A percentile compares a stretch with the other conserved stretches of the same genome.
Evolutionary conservation across 2,113 vertebrate species (phyloP).

Genomic region (Dryoscopus gambensis): DNA sequence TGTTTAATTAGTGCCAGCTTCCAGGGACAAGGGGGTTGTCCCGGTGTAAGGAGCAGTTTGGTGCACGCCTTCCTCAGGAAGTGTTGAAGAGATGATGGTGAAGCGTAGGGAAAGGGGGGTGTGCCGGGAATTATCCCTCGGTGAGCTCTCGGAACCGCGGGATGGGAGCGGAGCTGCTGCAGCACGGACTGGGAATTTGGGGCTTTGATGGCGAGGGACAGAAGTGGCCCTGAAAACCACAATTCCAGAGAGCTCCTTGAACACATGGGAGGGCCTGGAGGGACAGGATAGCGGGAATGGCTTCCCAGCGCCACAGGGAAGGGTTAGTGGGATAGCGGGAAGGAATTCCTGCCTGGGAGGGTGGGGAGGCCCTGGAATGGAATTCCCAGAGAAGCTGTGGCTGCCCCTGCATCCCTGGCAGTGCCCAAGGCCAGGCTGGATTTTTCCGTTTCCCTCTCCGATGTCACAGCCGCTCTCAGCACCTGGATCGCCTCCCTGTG

Average conservation of each 20-base stretch:
- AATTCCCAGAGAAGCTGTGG: accelerated
- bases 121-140: no score
- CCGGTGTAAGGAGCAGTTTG: not conserved
- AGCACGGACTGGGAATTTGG: no score
- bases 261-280: not conserved
- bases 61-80: not conserved
- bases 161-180: not conserved
- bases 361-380: accelerated
- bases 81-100: not conserved
- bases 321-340: accelerated
- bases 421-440: not conserved
- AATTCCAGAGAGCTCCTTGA: not conserved
- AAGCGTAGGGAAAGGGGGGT: not conserved
- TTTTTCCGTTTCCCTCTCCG: not conserved
- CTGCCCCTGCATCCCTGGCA: not conserved
- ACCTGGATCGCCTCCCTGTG: accelerated
- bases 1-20: not conserved
- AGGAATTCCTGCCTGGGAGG: not conserved
- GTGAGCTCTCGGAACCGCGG: accelerated
- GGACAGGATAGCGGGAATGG: accelerated
- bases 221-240: not conserved
- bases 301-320: not conserved
- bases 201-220: not conserved
- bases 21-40: not conserved
- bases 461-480: accelerated